Base-by-base conservation (phyloP, 2,888 invertebrate species). In the Acanthopleura granulata region DNA sequence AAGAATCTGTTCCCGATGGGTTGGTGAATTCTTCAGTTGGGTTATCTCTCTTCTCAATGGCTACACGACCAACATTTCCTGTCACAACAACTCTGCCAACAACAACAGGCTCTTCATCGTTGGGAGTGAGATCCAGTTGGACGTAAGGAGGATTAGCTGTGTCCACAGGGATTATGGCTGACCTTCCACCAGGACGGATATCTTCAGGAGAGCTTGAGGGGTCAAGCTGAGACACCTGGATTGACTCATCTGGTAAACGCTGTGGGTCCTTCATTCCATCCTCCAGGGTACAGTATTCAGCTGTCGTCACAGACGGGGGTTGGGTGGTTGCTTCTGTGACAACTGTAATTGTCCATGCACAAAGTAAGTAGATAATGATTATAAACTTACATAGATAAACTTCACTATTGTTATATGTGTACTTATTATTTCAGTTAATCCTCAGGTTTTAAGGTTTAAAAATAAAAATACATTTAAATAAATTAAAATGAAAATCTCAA, bases 211-310 rank as follows among this genome's bases (percentile, higher is more conserved):
- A 61, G 12, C 40, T 40, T 15, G 11, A 16, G 14, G 40, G 57
- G 29, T 40, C 29, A n/a, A 73, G 29, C 11, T 57, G 61, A 27
- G 73, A 61, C 40, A 61, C 62, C 11, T 4, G 49, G 40, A 73
- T 73, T 18, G 15, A 15, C 0, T 16, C 18, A 22, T 73, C 62
- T 4, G 73, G 73, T 22, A 73, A 25, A n/a, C 25, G 40, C 16
- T 61, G 22, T 49, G 40, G 22, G 25, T 22, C 62, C 16, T 73
- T 40, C 73, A 73, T 30, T n/a, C 73, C 73, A 22, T 73, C 73
- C 16, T n/a, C 18, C 49, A 61, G 29, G 3, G 0, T n/a, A 62
- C 73, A 73, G 22, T 57, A 57, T 12, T 57, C 57, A 40, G 40
- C 4, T 6, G 40, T 40, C 9, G 40, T 40, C 40, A 6, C 40